These are phyloP conservation scores for Drosophila simulans DNA, from an alignment of 1,140 invertebrate species.

Conservation along the genomic window DNA sequence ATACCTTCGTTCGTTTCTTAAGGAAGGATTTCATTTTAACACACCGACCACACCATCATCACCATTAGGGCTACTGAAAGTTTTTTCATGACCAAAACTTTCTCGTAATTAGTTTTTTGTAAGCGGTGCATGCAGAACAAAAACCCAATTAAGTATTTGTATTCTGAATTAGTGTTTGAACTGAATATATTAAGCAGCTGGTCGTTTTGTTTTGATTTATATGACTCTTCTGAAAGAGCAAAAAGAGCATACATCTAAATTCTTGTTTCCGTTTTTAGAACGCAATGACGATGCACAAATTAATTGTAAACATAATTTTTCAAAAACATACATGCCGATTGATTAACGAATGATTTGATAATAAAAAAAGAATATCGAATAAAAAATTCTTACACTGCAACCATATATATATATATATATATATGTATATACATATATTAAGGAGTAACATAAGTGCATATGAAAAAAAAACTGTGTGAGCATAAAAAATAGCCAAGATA, in stretches of 20 bases:
- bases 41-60: neutral
- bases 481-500: conserved; percentile 6
- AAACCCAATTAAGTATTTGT: neutral
- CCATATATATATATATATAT: conserved; percentile 10
- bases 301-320: conserved; percentile 28
- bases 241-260: neutral
- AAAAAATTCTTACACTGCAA: too few species aligned
- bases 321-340: neutral
- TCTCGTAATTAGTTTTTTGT: neutral
- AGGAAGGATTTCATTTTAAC: neutral
- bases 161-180: neutral
- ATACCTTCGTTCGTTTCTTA: neutral
- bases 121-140: neutral
- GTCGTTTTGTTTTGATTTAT: neutral
- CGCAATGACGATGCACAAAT: conserved; percentile 10
- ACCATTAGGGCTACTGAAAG: neutral
- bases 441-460: conserved; percentile 21
- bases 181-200: neutral
- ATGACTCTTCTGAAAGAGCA: neutral
- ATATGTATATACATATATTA: conserved; percentile 1
- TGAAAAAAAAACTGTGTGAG: conserved; percentile 12
- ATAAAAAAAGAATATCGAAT: too few species aligned
- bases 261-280: neutral
- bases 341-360: conserved; percentile 2
- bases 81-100: neutral